These are phyloP conservation scores for Holacanthus passer DNA, from an alignment of 2,113 vertebrate genomes.

Conservation along the genomic window DNA sequence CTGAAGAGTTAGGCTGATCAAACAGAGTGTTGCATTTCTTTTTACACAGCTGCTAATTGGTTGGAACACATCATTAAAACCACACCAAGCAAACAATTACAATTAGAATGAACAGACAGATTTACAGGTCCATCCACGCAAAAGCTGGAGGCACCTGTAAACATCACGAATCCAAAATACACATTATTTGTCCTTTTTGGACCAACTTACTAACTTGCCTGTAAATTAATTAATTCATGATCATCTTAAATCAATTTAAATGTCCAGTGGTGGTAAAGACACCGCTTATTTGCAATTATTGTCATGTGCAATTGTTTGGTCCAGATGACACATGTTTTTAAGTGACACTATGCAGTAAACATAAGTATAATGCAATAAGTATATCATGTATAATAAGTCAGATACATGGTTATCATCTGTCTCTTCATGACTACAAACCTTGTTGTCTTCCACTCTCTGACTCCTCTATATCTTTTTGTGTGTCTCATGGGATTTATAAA, in stretches of 20 bases:
- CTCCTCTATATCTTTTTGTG: not conserved
- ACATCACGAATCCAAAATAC: not conserved
- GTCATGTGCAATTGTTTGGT: no score
- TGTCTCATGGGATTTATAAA: not conserved
- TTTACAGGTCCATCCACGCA: not conserved
- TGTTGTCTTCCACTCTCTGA: not conserved
- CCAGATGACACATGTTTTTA: no score
- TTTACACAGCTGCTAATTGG: slow-evolving; percentile 53
- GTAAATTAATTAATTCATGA: not conserved
- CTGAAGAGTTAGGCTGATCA: slow-evolving; percentile 5
- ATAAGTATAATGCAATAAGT: no score
- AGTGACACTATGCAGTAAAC: no score
- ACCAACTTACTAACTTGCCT: not conserved
- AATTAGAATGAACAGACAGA: slow-evolving; percentile 7
- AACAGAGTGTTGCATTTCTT: slow-evolving; percentile 27
- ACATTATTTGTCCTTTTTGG: not conserved
- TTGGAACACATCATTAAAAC: slow-evolving; percentile 57
- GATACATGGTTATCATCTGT: no score
- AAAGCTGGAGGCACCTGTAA: not conserved
- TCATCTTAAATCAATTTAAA: not conserved
- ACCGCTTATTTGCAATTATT: no score
- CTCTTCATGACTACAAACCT: not conserved
- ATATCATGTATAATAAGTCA: no score
- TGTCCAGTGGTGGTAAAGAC: not conserved
- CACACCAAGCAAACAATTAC: slow-evolving; percentile 2